Percentiles rank a stretch among this genome's conserved stretches.
Evolutionary conservation across 2,797 vertebrate species (phyloP).

Genomic region (Scyliorhinus canicula): DNA sequence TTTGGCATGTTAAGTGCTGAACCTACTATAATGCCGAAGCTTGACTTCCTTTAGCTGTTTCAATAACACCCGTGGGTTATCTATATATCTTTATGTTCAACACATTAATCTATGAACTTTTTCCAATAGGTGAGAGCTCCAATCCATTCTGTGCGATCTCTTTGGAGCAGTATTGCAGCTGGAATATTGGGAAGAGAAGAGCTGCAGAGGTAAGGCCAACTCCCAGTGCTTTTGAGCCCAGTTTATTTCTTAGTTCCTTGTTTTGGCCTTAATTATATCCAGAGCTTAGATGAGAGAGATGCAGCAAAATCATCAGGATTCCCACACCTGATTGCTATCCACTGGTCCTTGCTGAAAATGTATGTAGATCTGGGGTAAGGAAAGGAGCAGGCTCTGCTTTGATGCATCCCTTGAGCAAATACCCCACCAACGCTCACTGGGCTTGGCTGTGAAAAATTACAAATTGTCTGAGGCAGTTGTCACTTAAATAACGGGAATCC

Average conservation of each 20-base stretch:
- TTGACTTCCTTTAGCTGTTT: not conserved
- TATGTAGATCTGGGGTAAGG: not conserved
- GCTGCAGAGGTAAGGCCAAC: conserved; percentile 69
- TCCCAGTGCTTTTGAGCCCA: not conserved
- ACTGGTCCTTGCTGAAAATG: not conserved
- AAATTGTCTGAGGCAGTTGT: not conserved
- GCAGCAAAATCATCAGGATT: conserved; percentile 5
- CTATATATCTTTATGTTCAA: not conserved
- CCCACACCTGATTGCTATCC: not conserved
- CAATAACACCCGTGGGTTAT: not conserved
- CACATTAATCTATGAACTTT: not conserved
- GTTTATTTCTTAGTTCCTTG: not conserved
- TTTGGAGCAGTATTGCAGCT: conserved; percentile 86
- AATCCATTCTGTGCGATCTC: conserved; percentile 85
- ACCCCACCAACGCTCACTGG: not conserved
- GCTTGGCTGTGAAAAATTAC: not conserved
- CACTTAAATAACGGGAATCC: not conserved
- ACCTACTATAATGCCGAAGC: not conserved
- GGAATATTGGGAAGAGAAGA: conserved; percentile 95
- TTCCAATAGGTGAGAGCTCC: conserved; percentile 67
- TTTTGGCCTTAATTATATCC: not conserved
- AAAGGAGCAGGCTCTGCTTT: not conserved
- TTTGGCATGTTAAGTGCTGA: not conserved
- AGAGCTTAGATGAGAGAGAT: not conserved
- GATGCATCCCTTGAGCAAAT: not conserved